phyloP scores from a whole-genome alignment of 1,140 invertebrate genomes.

The Temnothorax nylanderi region DNA sequence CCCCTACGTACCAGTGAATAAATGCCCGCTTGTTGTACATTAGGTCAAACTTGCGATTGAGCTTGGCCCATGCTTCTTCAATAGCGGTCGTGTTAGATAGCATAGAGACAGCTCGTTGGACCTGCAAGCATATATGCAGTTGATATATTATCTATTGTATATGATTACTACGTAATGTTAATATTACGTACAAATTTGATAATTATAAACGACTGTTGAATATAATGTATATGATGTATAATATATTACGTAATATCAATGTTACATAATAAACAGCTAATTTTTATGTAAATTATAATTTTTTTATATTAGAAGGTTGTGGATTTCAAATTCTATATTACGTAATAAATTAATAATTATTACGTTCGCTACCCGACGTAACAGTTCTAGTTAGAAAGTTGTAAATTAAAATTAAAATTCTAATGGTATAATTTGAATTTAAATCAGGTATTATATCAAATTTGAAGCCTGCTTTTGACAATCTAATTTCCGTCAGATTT shows the following conservation, averaged over 20 bases:
- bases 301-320: background rate
- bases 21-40: conserved; percentile 92
- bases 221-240: background rate
- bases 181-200: background rate
- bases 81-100: conserved; percentile 88
- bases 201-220: background rate
- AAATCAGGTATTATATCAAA: background rate
- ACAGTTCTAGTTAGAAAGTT: background rate
- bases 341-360: background rate
- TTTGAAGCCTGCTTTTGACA: background rate
- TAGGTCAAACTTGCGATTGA: conserved; percentile 91
- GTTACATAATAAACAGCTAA: background rate
- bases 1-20: conserved; percentile 92
- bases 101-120: conserved; percentile 88
- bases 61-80: conserved; percentile 90
- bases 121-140: conserved; percentile 42
- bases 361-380: background rate
- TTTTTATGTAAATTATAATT: background rate
- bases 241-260: background rate
- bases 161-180: no score
- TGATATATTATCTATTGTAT: background rate
- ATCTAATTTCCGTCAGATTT: background rate
- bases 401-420: conserved; percentile 7
- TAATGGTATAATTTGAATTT: background rate
- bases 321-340: background rate